phyloP scores from a whole-genome alignment of 2,797 vertebrate species.

The Propithecus perrieri region DNA sequence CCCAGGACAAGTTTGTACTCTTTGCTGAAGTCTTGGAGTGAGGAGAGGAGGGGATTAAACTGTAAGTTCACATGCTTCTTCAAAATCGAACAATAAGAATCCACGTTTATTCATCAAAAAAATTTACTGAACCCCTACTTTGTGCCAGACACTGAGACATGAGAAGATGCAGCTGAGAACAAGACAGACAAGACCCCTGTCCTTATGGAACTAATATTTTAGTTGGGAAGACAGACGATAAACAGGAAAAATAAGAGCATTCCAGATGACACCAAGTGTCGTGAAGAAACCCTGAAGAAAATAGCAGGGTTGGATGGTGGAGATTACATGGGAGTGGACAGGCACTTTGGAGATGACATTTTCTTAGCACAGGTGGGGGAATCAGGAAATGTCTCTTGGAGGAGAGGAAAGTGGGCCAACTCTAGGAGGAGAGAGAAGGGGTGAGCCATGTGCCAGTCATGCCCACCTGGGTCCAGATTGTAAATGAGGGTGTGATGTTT shows the following conservation, averaged over 20 bases:
- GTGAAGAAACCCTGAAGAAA: neutral
- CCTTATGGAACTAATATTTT: neutral
- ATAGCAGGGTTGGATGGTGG: neutral
- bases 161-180: neutral
- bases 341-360: neutral
- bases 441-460: neutral
- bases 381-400: neutral
- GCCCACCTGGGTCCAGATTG: neutral
- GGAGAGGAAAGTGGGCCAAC: neutral
- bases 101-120: neutral
- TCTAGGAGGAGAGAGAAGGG: neutral
- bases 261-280: neutral
- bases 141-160: neutral
- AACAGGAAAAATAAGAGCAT: neutral
- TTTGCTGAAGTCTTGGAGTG: neutral
- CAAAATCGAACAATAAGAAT: neutral
- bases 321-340: neutral
- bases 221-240: neutral
- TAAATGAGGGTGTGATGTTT: neutral
- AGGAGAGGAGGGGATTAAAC: neutral
- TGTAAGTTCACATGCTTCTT: slow-evolving; percentile 42
- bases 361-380: neutral
- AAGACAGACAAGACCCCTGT: no score
- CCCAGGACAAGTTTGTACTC: neutral
- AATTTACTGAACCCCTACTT: neutral